Evolutionary conservation across 2,113 vertebrate species (phyloP).

Genomic region (Ageneiosus marmoratus): DNA sequence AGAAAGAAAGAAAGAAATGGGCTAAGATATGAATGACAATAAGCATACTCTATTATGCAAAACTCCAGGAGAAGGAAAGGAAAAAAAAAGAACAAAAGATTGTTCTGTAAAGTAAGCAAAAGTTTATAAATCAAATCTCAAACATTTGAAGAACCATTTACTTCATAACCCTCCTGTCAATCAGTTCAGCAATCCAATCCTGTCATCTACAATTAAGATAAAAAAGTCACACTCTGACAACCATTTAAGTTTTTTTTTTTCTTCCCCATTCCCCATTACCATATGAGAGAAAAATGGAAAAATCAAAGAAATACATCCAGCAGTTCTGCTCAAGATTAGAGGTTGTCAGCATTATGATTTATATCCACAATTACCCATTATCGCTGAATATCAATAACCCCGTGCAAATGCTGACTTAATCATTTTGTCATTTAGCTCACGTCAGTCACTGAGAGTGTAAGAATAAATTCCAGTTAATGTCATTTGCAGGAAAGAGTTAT

Average conservation of each 20-base stretch:
- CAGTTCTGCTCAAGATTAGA: conserved; percentile 49
- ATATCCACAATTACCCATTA: conserved; percentile 49
- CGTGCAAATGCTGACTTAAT: conserved; percentile 47
- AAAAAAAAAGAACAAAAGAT: background rate
- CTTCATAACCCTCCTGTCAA: conserved; percentile 11
- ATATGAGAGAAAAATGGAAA: conserved; percentile 13
- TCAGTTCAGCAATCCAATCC: conserved; percentile 31
- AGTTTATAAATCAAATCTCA: background rate
- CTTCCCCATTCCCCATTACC: conserved; percentile 2
- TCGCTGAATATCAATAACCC: conserved; percentile 56
- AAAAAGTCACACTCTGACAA: conserved; percentile 30
- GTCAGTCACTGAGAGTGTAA: conserved; percentile 45
- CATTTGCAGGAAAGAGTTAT: conserved; percentile 27
- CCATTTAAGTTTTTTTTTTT: conserved; percentile 28
- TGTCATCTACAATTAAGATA: conserved; percentile 19
- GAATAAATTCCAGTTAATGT: conserved; percentile 52
- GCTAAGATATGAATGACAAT: background rate
- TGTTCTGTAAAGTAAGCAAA: background rate
- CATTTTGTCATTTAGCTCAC: conserved; percentile 54
- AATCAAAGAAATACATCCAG: conserved; percentile 44
- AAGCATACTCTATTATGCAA: background rate
- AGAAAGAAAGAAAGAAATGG: no score
- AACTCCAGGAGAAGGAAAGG: background rate
- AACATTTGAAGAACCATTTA: background rate
- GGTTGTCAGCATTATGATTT: conserved; percentile 54